A percentile compares a stretch with the other conserved stretches of the same genome.
Evolutionary conservation across 1,140 invertebrate genomes (phyloP).

Genomic region (Trichonephila clavipes): DNA sequence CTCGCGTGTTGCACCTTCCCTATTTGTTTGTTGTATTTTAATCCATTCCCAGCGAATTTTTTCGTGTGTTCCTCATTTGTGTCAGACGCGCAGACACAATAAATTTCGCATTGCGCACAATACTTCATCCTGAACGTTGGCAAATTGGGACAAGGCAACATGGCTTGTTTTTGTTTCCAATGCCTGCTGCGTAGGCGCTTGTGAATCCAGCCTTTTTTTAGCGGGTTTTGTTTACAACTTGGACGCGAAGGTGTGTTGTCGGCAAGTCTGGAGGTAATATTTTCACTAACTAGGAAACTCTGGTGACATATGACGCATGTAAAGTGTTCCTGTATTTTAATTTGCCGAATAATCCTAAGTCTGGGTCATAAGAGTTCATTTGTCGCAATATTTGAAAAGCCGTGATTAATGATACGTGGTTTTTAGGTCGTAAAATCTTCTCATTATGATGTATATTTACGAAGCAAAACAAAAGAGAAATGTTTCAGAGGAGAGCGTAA

Average conservation of each 20-base stretch:
- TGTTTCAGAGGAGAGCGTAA: no score
- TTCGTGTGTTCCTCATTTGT: conserved; percentile 14
- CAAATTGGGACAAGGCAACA: conserved; percentile 14
- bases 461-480: no score
- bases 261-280: no score
- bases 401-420: no score
- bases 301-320: neutral
- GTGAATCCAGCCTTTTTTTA: neutral
- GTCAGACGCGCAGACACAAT: conserved; percentile 33
- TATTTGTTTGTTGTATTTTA: neutral
- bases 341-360: no score
- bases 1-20: neutral
- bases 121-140: conserved; percentile 24
- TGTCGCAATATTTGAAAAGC: no score
- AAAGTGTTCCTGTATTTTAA: neutral
- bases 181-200: neutral
- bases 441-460: no score
- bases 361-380: no score
- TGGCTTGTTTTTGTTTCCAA: neutral
- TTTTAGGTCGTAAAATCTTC: no score
- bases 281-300: no score
- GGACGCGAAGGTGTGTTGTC: no score
- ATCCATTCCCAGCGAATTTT: neutral
- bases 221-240: neutral
- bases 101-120: conserved; percentile 15